A percentile compares a stretch with the other conserved stretches of the same genome.
Conservation (phyloP, 2,113 vertebrate species). For the Chlamydotis undulata region DNA sequence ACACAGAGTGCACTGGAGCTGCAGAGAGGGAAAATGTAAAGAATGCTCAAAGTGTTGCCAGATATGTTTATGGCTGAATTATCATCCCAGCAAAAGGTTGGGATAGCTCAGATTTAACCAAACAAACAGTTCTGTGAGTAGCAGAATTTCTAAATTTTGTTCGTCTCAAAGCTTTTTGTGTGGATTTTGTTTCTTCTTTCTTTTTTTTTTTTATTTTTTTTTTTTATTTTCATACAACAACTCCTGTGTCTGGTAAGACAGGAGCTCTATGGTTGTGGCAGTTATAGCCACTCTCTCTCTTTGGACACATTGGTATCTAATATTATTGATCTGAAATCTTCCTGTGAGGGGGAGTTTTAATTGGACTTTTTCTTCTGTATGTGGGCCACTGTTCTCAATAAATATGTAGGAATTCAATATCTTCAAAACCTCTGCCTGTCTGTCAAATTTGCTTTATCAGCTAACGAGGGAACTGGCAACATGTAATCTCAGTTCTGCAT, state of each 20-base stretch:
- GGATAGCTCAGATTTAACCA: not conserved
- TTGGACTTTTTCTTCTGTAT: not conserved
- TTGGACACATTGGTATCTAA: not conserved
- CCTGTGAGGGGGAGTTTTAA: not conserved
- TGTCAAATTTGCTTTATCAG: not conserved
- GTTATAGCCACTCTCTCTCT: not conserved
- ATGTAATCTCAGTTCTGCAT: not conserved
- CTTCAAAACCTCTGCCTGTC: not conserved
- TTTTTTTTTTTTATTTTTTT: not conserved
- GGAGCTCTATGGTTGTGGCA: accelerated
- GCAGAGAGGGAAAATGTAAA: not conserved
- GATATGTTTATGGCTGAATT: not conserved
- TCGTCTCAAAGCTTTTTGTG: not conserved
- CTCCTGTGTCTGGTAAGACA: not conserved
- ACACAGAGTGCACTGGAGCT: accelerated
- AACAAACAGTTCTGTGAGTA: not conserved
- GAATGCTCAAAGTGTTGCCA: not conserved
- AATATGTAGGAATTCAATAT: not conserved
- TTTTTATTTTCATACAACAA: not conserved
- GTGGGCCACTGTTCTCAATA: not conserved
- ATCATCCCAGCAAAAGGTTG: not conserved
- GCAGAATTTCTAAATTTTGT: not conserved
- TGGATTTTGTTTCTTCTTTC: not conserved
- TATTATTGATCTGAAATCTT: not conserved
- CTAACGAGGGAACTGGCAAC: not conserved